Evolutionary conservation across 92 coral and sea anemone species (phyloP).

Genomic region (Palythoa grandiflora): DNA sequence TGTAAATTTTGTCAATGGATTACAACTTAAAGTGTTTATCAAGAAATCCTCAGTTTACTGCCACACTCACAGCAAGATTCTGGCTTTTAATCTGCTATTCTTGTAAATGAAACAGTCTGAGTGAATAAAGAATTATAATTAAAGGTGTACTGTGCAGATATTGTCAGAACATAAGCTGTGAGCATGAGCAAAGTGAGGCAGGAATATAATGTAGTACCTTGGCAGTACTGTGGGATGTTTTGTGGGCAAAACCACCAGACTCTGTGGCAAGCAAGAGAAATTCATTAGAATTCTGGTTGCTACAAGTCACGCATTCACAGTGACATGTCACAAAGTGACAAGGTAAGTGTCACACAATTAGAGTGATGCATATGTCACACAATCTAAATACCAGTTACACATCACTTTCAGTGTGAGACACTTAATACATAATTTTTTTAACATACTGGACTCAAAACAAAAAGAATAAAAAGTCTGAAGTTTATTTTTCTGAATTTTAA

Average conservation of each 20-base stretch:
- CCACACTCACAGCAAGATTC: slow-evolving; percentile 15
- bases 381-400: background rate
- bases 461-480: background rate
- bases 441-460: slow-evolving; percentile 27
- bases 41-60: background rate
- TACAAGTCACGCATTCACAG: background rate
- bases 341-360: background rate
- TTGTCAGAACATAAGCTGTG: slow-evolving; percentile 21
- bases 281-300: slow-evolving; percentile 70
- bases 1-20: background rate
- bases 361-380: background rate
- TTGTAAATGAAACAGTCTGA: background rate
- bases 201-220: slow-evolving; percentile 74
- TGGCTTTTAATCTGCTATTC: background rate
- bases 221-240: slow-evolving; percentile 85
- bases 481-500: slow-evolving; percentile 39
- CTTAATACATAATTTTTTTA: background rate
- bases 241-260: slow-evolving; percentile 93
- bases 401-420: background rate
- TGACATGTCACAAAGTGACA: background rate
- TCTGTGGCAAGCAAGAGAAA: slow-evolving; percentile 94
- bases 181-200: background rate
- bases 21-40: background rate
- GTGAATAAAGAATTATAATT: too few relatives aligned
- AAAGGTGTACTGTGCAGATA: background rate